These are phyloP conservation scores for Hyles lineata DNA, from an alignment of 2,888 invertebrate species.

Conservation along the genomic window DNA sequence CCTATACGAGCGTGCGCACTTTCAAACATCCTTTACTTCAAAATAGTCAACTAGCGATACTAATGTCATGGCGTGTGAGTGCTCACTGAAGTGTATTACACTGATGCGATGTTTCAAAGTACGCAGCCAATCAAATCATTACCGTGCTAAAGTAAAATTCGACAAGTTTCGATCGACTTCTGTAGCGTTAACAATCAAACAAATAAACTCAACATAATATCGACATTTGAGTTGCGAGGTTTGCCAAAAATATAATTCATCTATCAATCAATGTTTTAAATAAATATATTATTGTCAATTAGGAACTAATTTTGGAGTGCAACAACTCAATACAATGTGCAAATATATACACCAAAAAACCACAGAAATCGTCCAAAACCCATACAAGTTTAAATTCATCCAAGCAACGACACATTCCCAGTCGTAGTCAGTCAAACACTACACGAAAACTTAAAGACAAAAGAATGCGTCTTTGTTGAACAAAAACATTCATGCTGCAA, in stretches of 20 bases:
- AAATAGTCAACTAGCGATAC: not conserved
- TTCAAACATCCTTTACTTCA: constrained; percentile 2
- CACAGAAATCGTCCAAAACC: constrained; percentile 27
- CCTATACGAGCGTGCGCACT: constrained; percentile 12
- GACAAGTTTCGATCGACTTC: constrained; percentile 20
- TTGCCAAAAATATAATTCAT: constrained; percentile 11
- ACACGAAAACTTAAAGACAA: constrained; percentile 16
- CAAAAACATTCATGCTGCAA: constrained; percentile 24
- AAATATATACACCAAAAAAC: constrained; percentile 24
- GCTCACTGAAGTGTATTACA: not conserved
- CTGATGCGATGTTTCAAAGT: constrained; percentile 8
- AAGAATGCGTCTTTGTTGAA: constrained; percentile 25
- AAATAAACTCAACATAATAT: constrained; percentile 25
- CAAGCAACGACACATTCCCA: constrained; percentile 27
- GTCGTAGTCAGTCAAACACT: constrained; percentile 21
- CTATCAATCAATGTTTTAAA: not conserved
- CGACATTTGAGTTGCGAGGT: constrained; percentile 26
- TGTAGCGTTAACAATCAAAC: constrained; percentile 18
- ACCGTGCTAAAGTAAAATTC: constrained; percentile 16
- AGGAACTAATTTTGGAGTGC: constrained; percentile 25
- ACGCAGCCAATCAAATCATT: not conserved
- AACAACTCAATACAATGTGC: constrained; percentile 28
- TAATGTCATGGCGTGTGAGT: not conserved
- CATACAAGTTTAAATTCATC: constrained; percentile 20
- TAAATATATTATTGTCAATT: constrained; percentile 22